phyloP scores from a whole-genome alignment of 1,140 invertebrate species.

The Homarus americanus region DNA sequence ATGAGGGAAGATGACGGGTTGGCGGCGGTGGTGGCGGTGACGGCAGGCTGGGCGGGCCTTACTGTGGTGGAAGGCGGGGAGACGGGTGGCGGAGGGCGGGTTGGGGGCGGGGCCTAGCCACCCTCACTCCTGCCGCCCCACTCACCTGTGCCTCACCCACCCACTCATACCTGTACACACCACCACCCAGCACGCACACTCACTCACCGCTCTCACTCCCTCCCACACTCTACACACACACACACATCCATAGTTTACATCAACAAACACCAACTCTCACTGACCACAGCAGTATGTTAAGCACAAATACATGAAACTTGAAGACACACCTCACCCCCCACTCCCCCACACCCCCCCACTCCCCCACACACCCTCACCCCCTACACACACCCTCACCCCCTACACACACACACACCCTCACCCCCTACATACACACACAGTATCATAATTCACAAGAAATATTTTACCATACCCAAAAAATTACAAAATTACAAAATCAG shows the following conservation, averaged over 20 bases:
- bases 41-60: neutral
- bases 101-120: constrained; percentile 19
- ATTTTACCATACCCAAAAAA: no score
- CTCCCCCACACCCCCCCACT: constrained; percentile 30
- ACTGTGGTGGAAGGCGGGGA: constrained; percentile 20
- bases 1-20: constrained; percentile 35
- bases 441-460: no score
- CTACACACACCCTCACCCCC: neutral
- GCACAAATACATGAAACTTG: no score
- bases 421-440: no score
- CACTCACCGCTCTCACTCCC: neutral
- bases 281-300: no score
- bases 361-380: neutral
- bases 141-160: constrained; percentile 33
- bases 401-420: no score
- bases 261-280: neutral
- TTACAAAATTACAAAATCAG: no score
- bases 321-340: constrained; percentile 7
- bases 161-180: constrained; percentile 24
- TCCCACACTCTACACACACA: constrained; percentile 14
- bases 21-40: neutral
- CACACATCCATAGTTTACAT: neutral
- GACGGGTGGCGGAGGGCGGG: constrained; percentile 25
- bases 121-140: constrained; percentile 19
- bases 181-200: neutral